Evolutionary conservation across 2,888 invertebrate genomes (phyloP).

Genomic region (Eristalinus aeneus): DNA sequence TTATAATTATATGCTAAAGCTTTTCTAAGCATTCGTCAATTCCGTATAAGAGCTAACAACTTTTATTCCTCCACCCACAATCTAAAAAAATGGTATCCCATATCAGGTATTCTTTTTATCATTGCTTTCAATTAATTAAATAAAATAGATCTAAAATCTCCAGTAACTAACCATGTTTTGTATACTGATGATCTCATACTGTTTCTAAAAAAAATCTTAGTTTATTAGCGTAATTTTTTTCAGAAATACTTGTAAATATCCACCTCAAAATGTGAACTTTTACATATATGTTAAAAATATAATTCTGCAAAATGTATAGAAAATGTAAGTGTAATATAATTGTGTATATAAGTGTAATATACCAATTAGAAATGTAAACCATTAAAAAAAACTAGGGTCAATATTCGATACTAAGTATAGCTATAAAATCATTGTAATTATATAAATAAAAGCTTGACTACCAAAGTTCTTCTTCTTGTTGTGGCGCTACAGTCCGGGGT

Average conservation of each 20-base stretch:
- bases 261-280: slow-evolving; percentile 38
- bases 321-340: background rate
- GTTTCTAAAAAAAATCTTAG: slow-evolving; percentile 21
- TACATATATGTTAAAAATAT: slow-evolving; percentile 41
- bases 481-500: no score
- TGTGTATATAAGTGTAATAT: no score
- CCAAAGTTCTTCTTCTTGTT: no score
- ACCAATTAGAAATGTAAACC: background rate
- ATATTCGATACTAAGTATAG: background rate
- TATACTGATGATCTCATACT: slow-evolving; percentile 53
- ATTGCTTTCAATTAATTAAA: slow-evolving; percentile 53
- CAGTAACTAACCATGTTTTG: slow-evolving; percentile 21
- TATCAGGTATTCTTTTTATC: slow-evolving; percentile 46
- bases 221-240: background rate
- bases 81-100: slow-evolving; percentile 15
- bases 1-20: slow-evolving; percentile 37
- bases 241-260: slow-evolving; percentile 39
- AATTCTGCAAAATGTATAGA: slow-evolving; percentile 1
- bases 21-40: slow-evolving; percentile 26
- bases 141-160: slow-evolving; percentile 23
- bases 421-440: background rate
- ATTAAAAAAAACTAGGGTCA: background rate
- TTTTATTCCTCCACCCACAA: slow-evolving; percentile 1
- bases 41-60: slow-evolving; percentile 32
- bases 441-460: slow-evolving; percentile 5